Evolutionary conservation across 2,113 vertebrate genomes (phyloP).

Genomic region (Tursiops truncatus): DNA sequence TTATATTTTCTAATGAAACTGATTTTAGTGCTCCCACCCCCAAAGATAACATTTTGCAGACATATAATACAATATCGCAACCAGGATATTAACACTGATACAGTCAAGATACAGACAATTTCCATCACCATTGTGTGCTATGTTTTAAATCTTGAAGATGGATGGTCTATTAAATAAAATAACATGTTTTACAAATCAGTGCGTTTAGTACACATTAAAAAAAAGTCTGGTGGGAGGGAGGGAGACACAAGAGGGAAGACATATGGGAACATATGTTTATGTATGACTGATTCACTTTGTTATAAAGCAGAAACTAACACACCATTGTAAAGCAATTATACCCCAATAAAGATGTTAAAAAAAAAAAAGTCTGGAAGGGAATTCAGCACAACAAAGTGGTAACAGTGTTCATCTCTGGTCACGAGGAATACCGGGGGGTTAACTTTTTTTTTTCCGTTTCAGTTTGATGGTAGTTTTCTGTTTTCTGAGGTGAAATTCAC

Average conservation of each 20-base stretch:
- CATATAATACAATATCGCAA: not conserved
- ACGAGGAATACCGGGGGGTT: not conserved
- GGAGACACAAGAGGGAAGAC: no score
- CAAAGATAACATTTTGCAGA: not conserved
- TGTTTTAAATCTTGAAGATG: not conserved
- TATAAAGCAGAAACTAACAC: no score
- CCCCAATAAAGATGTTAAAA: no score
- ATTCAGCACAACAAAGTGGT: not conserved
- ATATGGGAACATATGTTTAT: no score
- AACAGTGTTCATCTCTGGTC: not conserved
- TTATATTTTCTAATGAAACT: not conserved
- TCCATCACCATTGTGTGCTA: not conserved
- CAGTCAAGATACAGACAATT: not conserved
- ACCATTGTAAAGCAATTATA: no score
- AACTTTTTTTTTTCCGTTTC: not conserved
- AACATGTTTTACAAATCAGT: not conserved
- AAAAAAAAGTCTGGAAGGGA: not conserved
- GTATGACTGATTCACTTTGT: no score
- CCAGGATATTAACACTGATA: not conserved
- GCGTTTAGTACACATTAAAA: not conserved
- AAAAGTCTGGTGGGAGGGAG: not conserved
- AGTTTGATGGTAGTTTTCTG: not conserved
- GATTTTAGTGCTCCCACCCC: not conserved
- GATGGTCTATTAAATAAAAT: not conserved
- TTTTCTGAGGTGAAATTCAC: not conserved